Percentiles rank a stretch among this genome's conserved stretches.
These are phyloP conservation scores for Dreissena rostriformis DNA, from an alignment of 1,140 invertebrate species.

Conservation along the genomic window DNA sequence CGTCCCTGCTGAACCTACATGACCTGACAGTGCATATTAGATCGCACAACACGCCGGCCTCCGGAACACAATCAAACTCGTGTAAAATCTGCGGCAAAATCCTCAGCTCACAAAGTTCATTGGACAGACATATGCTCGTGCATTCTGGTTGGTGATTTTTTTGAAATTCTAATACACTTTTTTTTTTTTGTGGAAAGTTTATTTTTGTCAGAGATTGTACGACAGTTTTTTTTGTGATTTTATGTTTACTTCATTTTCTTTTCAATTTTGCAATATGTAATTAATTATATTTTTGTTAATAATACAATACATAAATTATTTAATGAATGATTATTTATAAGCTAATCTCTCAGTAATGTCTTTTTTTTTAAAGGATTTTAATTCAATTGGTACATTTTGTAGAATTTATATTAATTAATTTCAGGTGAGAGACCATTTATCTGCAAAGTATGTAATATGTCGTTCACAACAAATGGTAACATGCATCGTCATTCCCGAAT, in stretches of 20 bases:
- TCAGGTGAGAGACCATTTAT: conserved; percentile 82
- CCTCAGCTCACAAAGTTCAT: conserved; percentile 89
- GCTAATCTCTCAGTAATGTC: not conserved
- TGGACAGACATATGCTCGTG: conserved; percentile 80
- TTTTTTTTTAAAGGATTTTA: not conserved
- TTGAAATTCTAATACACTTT: no score
- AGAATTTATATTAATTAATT: conserved; percentile 14
- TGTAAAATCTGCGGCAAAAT: conserved; percentile 83
- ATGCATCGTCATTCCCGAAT: conserved; percentile 93
- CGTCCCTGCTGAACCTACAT: conserved; percentile 84
- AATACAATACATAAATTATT: not conserved
- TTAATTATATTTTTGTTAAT: not conserved
- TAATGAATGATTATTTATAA: not conserved
- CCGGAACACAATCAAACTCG: conserved; percentile 75
- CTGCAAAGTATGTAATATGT: conserved; percentile 89
- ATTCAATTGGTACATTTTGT: not conserved
- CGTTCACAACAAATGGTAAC: conserved; percentile 94
- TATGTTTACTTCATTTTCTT: no score
- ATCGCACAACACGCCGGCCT: conserved; percentile 73
- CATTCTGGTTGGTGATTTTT: conserved; percentile 75
- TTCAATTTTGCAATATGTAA: not conserved
- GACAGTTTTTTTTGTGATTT: no score
- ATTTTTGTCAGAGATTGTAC: not conserved
- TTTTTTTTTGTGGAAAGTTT: no score
- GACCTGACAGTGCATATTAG: conserved; percentile 88